phyloP scores from a whole-genome alignment of 1,140 invertebrate species.

The Anoplolepis gracilipes region DNA sequence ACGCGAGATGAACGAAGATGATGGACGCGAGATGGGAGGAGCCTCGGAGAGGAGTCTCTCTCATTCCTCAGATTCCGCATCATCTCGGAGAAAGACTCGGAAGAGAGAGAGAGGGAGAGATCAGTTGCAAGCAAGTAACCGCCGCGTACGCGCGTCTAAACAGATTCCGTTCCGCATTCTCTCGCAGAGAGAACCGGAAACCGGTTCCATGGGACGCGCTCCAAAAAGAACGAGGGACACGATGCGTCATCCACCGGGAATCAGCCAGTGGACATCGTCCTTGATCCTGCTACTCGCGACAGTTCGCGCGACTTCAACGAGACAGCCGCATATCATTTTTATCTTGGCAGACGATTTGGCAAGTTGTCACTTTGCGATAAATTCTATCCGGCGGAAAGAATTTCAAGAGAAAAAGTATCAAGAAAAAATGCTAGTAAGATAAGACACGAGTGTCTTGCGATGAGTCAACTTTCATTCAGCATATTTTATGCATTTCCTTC shows the following conservation, averaged over 20 bases:
- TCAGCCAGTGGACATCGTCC: background rate
- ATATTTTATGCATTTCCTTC: too few relatives aligned
- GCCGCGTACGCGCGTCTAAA: background rate
- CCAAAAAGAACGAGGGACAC: background rate
- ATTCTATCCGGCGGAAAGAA: background rate
- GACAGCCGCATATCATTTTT: slow-evolving; percentile 88
- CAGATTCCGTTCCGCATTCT: background rate
- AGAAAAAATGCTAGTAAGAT: background rate
- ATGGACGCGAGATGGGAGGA: slow-evolving; percentile 49
- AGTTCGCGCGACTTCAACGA: background rate
- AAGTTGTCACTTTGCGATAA: slow-evolving; percentile 77
- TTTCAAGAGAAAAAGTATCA: background rate
- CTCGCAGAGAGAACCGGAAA: slow-evolving; percentile 22
- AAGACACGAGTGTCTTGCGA: background rate
- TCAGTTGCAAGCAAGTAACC: slow-evolving; percentile 57
- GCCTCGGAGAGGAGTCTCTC: too few relatives aligned
- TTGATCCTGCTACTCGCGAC: background rate
- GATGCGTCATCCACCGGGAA: background rate
- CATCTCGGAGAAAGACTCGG: slow-evolving; percentile 20
- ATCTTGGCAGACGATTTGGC: slow-evolving; percentile 91
- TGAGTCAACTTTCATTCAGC: background rate
- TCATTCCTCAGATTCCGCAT: background rate
- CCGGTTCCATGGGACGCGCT: background rate
- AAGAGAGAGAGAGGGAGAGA: slow-evolving; percentile 32
- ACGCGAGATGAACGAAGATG: background rate